Evolutionary conservation across 2,113 vertebrate species (phyloP).

Genomic region (Gadus chalcogrammus): DNA sequence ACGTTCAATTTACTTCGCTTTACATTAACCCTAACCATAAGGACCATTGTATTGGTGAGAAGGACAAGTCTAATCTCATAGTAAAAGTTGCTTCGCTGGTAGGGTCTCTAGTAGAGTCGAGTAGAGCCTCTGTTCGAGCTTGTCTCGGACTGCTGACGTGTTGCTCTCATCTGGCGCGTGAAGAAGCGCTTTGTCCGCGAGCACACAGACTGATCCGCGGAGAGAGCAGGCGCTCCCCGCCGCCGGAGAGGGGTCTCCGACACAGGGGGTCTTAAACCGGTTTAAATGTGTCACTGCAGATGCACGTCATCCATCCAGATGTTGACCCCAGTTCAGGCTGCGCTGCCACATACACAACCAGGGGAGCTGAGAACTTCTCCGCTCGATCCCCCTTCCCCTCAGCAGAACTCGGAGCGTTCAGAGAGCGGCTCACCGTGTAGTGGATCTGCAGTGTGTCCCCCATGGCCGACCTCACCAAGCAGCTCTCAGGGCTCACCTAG

Average conservation of each 20-base stretch:
- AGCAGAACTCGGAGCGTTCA: constrained; percentile 7
- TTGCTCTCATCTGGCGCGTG: constrained; percentile 54
- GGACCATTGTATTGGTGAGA: background rate
- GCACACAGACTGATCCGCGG: background rate
- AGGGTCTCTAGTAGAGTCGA: background rate
- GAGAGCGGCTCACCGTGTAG: constrained; percentile 82
- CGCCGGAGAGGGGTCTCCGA: too few relatives aligned
- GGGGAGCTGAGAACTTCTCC: background rate
- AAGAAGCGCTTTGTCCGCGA: background rate
- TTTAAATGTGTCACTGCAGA: too few relatives aligned
- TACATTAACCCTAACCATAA: background rate
- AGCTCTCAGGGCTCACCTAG: constrained; percentile 79
- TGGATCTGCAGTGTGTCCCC: constrained; percentile 91
- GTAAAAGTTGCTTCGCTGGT: too few relatives aligned
- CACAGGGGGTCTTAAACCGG: too few relatives aligned
- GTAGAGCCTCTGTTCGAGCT: background rate
- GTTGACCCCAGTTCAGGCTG: too few relatives aligned
- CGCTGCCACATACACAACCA: constrained; percentile 56
- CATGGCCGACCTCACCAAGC: constrained; percentile 72
- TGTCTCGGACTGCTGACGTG: constrained; percentile 84
- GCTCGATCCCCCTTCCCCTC: constrained; percentile 5
- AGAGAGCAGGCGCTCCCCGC: too few relatives aligned
- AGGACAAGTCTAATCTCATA: too few relatives aligned
- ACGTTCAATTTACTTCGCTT: background rate
- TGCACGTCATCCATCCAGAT: too few relatives aligned